phyloP scores from a whole-genome alignment of 2,797 vertebrate species.

The Oreochromis grahami region DNA sequence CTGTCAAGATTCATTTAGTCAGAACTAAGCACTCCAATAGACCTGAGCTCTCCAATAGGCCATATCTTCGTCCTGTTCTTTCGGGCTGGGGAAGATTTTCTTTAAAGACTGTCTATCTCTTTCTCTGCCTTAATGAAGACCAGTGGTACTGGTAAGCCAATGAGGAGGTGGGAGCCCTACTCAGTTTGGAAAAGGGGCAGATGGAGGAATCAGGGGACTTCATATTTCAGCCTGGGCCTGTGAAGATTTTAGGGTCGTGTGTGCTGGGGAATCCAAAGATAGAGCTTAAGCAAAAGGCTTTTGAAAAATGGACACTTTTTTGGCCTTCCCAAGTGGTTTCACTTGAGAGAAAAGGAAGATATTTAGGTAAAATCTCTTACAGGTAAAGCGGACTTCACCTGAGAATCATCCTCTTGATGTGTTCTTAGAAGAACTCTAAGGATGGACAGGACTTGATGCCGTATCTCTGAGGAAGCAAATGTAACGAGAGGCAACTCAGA shows the following conservation, averaged over 20 bases:
- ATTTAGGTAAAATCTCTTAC: constrained; percentile 43
- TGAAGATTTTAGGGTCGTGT: constrained; percentile 57
- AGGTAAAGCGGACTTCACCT: constrained; percentile 54
- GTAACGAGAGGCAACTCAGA: constrained; percentile 6
- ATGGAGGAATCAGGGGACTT: constrained; percentile 25
- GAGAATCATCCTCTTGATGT: constrained; percentile 53
- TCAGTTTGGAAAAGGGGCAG: constrained; percentile 8
- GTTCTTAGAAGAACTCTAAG: constrained; percentile 47
- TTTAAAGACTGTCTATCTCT: constrained; percentile 65
- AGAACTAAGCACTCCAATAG: constrained; percentile 75
- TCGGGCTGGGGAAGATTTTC: constrained; percentile 47
- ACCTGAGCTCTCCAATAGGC: constrained; percentile 69
- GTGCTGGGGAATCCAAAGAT: constrained; percentile 44
- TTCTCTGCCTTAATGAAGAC: constrained; percentile 69
- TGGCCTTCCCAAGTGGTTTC: constrained; percentile 15
- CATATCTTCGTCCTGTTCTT: constrained; percentile 68
- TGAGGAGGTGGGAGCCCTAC: constrained; percentile 27
- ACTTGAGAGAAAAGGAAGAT: constrained; percentile 30
- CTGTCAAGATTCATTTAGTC: constrained; percentile 82
- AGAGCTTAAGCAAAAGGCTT: constrained; percentile 49
- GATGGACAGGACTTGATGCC: constrained; percentile 33
- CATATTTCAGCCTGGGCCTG: constrained; percentile 47
- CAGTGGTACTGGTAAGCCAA: constrained; percentile 51
- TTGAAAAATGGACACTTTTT: constrained; percentile 33
- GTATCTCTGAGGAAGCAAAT: neutral